Conservation (phyloP, 2,888 invertebrate genomes). For the Andrena hattorfiana region DNA sequence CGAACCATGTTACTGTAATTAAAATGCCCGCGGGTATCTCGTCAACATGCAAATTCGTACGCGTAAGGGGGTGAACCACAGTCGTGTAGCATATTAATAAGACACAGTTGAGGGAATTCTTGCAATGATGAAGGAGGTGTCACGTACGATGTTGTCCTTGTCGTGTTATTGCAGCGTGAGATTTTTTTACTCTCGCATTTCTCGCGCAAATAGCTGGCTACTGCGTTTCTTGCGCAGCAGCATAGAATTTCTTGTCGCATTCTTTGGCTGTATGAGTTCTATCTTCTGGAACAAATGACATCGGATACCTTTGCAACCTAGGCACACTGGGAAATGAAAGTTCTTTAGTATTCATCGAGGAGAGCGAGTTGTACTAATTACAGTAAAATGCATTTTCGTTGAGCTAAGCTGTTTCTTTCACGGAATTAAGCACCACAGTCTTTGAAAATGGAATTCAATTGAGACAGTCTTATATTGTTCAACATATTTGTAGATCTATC, state of each 20-base stretch:
- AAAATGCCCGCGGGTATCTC: slow-evolving; percentile 1
- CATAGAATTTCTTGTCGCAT: slow-evolving; percentile 32
- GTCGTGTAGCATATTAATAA: slow-evolving; percentile 26
- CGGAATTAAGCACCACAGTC: no score
- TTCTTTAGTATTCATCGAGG: background rate
- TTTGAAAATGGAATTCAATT: no score
- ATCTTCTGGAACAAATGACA: slow-evolving; percentile 25
- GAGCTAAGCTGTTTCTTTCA: no score
- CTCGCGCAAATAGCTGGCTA: slow-evolving; percentile 24
- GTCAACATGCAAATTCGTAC: slow-evolving; percentile 4
- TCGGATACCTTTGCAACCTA: background rate
- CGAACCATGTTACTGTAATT: background rate
- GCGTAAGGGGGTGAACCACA: background rate
- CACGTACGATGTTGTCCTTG: slow-evolving; percentile 39
- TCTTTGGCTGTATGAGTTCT: slow-evolving; percentile 27
- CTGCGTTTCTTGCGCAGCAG: slow-evolving; percentile 21
- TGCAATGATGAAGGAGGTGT: slow-evolving; percentile 23
- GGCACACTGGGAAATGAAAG: slow-evolving; percentile 3
- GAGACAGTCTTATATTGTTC: no score
- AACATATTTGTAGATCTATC: no score
- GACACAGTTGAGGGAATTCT: slow-evolving; percentile 34
- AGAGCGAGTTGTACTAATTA: background rate
- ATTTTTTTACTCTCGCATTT: slow-evolving; percentile 30
- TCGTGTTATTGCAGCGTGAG: slow-evolving; percentile 25
- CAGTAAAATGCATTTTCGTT: background rate